Percentiles rank a stretch among this genome's conserved stretches.
These are phyloP conservation scores for Cheilosia soror DNA, from an alignment of 2,888 invertebrate species.

Conservation along the genomic window DNA sequence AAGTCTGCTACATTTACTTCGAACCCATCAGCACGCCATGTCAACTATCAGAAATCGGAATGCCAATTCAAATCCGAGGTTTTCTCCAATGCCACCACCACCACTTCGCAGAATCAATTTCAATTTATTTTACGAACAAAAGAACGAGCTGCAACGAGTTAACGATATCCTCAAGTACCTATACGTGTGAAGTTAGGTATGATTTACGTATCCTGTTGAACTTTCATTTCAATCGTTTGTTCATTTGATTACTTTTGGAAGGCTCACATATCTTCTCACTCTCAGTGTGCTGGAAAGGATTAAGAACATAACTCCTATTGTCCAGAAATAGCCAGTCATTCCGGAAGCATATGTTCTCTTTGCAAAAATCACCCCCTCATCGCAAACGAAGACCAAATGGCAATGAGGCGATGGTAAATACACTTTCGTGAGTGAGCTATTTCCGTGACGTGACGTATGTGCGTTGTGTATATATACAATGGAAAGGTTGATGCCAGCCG, in stretches of 20 bases:
- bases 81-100: not conserved
- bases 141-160: slow-evolving; percentile 16
- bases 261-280: not conserved
- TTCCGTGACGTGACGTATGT: slow-evolving; percentile 16
- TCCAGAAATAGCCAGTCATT: slow-evolving; percentile 57
- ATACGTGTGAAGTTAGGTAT: slow-evolving; percentile 38
- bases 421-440: slow-evolving; percentile 10
- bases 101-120: slow-evolving; percentile 57
- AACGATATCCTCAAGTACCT: slow-evolving; percentile 27
- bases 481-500: slow-evolving; percentile 35
- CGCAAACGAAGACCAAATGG: slow-evolving; percentile 9
- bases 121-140: slow-evolving; percentile 54
- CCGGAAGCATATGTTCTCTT: slow-evolving; percentile 58
- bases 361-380: slow-evolving; percentile 10
- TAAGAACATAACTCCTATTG: slow-evolving; percentile 36
- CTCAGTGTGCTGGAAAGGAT: slow-evolving; percentile 34
- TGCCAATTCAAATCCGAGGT: not conserved
- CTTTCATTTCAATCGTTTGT: slow-evolving; percentile 48
- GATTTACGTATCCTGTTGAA: slow-evolving; percentile 46
- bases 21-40: slow-evolving; percentile 25
- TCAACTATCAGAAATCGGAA: slow-evolving; percentile 4
- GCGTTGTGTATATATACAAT: not conserved
- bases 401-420: slow-evolving; percentile 2
- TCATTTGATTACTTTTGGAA: slow-evolving; percentile 43
- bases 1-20: slow-evolving; percentile 5